phyloP scores from a whole-genome alignment of 2,113 vertebrate species.

The Apteryx mantelli region DNA sequence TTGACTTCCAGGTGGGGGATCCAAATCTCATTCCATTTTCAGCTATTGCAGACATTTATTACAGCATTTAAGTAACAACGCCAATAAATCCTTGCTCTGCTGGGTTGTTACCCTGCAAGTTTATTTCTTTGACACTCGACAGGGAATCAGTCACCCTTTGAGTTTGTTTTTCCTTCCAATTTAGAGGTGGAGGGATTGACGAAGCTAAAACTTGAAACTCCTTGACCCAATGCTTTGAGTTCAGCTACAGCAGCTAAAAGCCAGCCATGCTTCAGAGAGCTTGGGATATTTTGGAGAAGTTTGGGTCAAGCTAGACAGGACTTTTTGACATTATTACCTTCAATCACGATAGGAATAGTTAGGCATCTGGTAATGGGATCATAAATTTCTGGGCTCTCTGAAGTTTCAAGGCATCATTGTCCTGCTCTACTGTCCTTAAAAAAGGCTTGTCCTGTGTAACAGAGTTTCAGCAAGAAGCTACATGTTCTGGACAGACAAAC shows the following conservation, averaged over 20 bases:
- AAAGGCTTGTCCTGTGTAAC: neutral
- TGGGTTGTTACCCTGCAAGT: neutral
- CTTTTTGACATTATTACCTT: conserved; percentile 26
- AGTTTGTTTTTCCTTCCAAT: conserved; percentile 39
- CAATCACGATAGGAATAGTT: neutral
- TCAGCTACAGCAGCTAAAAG: conserved; percentile 30
- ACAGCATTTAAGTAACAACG: neutral
- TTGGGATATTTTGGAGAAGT: neutral
- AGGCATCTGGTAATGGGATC: neutral
- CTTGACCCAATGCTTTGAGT: conserved; percentile 25
- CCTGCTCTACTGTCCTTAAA: neutral
- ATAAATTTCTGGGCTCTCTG: conserved; percentile 21
- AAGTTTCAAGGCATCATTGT: neutral
- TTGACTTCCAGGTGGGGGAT: neutral
- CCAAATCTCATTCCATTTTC: neutral
- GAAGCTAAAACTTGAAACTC: conserved; percentile 10
- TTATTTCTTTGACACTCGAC: conserved; percentile 22
- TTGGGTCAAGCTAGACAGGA: neutral
- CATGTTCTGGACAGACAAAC: neutral
- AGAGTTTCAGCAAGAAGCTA: neutral
- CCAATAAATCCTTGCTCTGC: neutral
- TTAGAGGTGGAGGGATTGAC: neutral
- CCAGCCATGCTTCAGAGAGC: conserved; percentile 19
- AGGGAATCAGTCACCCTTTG: neutral
- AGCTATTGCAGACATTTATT: neutral